Evolutionary conservation across 2,113 vertebrate genomes (phyloP), one percentile per base, ranked within the genome.

Genomic region (Malurus alboscapulatus): DNA sequence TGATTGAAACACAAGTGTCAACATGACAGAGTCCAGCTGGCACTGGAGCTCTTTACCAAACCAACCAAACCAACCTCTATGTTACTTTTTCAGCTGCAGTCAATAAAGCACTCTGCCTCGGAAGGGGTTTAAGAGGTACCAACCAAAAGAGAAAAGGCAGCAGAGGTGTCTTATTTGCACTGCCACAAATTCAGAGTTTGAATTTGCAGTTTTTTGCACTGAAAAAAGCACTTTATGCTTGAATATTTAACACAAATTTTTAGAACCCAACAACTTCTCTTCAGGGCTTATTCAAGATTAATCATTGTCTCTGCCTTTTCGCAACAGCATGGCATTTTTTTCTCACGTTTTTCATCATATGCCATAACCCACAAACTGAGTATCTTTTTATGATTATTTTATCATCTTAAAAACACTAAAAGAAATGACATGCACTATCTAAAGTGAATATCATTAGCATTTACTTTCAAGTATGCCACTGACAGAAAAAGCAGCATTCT

Each of bases 331-430:
- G 20, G 55, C 36, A 45, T 58, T 83, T 85, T 76, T 80, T 36
- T 38, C 20, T 93, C 74, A 75, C 0, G 0, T 85, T 91, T 87
- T 66, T 51, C 55, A 74, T 80, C 67, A 36, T 15, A 38, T 0
- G 1, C 34, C 27, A 53, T 59, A 95, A 87, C 17, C 34, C 55
- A 71, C 32, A 83, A 61, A 58, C 45, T 25, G 19, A 91, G 9
- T 89, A 48, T 73, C 40, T 74, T 94, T 88, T 92, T 89, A 84
- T 82, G 80, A 74, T 88, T 94, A 84, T 75, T 85, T 95, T 86
- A 86, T 92, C 53, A 84, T 74, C 71, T 90, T 63, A 91, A 92
- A 92, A 88, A 69, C 57, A 74, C 62, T 66, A 76, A 85, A 89
- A 92, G 65, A 82, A 90, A 75, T 77, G 12, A 36, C 40, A 90